phyloP scores from a whole-genome alignment of 2,113 vertebrate genomes.

The Myrmecophaga tridactyla region DNA sequence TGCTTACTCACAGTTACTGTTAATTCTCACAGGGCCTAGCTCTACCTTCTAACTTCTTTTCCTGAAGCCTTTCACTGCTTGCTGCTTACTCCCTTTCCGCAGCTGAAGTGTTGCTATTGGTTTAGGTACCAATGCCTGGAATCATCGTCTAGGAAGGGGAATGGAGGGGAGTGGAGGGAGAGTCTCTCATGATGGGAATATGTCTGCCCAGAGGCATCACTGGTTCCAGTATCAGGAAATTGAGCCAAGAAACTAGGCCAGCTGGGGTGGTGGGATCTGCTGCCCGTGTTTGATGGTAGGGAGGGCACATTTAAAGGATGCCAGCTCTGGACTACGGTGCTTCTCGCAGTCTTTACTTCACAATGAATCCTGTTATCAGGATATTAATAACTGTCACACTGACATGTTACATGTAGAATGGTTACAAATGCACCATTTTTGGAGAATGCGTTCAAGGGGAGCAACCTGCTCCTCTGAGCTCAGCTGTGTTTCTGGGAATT shows the following conservation, averaged over 20 bases:
- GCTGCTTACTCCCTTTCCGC: background rate
- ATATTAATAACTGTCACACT: slow-evolving; percentile 1
- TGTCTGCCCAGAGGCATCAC: too few relatives aligned
- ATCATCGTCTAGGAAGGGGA: background rate
- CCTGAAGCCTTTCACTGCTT: background rate
- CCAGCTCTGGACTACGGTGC: background rate
- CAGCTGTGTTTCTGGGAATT: background rate
- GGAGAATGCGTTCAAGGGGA: background rate
- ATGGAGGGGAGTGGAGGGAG: too few relatives aligned
- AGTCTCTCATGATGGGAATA: background rate
- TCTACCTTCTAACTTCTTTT: background rate
- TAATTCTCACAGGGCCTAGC: background rate
- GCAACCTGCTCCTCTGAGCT: background rate
- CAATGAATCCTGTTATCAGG: background rate
- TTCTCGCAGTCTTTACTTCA: background rate
- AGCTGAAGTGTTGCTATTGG: background rate
- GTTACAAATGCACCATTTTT: background rate
- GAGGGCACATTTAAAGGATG: background rate
- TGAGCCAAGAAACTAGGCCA: background rate
- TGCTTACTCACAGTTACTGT: background rate
- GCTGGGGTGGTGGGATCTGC: background rate
- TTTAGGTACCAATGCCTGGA: background rate
- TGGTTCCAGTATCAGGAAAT: background rate
- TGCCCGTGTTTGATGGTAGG: background rate
- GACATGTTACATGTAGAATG: background rate